Conservation (phyloP, 2,113 vertebrate genomes). For the Xiphias gladius region DNA sequence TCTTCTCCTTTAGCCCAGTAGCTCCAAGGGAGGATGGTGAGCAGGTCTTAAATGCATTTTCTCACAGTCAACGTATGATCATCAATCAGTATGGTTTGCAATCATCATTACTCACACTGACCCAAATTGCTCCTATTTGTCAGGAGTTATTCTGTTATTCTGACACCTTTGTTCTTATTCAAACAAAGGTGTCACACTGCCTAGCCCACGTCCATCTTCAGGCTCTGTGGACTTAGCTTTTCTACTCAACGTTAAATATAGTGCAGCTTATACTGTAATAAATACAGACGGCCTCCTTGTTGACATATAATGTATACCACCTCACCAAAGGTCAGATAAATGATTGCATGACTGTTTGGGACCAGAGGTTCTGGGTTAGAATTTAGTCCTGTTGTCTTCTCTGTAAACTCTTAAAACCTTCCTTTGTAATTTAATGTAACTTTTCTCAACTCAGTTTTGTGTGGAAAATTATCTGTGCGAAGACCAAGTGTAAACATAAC, state of each 20-base stretch:
- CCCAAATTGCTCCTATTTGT: slow-evolving; percentile 19
- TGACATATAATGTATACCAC: slow-evolving; percentile 3
- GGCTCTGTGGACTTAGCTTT: slow-evolving; percentile 7
- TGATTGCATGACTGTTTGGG: background rate
- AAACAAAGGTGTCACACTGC: slow-evolving; percentile 10
- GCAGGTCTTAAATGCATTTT: slow-evolving; percentile 18
- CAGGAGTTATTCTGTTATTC: slow-evolving; percentile 13
- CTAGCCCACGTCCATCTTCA: background rate
- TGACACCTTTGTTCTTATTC: no score
- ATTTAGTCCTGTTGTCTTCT: background rate
- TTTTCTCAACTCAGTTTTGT: background rate
- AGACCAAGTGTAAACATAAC: background rate
- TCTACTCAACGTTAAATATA: slow-evolving; percentile 6
- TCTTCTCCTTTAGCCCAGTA: background rate
- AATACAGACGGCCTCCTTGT: background rate
- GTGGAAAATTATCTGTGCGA: background rate
- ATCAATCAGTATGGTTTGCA: slow-evolving; percentile 28
- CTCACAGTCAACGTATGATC: slow-evolving; percentile 36
- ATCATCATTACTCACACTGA: slow-evolving; percentile 15
- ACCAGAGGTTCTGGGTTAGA: background rate
- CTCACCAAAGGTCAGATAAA: background rate
- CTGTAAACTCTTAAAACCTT: background rate
- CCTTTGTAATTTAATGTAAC: no score
- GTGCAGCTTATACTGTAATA: background rate
- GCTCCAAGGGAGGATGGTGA: background rate